phyloP scores from a whole-genome alignment of 2,888 invertebrate genomes.

The Drosophila koepferae region DNA sequence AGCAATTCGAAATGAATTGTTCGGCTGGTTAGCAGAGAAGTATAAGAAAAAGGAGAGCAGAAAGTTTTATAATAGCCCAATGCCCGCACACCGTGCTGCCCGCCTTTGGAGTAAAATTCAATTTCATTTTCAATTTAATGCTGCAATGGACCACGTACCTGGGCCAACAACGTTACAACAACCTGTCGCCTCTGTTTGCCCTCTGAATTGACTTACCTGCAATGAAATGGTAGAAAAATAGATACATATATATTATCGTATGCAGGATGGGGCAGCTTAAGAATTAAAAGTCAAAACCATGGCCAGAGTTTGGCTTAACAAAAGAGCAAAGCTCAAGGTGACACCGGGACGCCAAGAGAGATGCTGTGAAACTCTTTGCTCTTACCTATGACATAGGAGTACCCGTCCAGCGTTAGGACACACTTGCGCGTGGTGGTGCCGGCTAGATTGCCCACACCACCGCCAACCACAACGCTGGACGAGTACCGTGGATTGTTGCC shows the following conservation, averaged over 20 bases:
- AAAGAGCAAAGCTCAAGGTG: constrained; percentile 60
- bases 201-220: constrained; percentile 72
- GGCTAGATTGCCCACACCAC: constrained; percentile 69
- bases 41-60: constrained; percentile 13
- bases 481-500: constrained; percentile 69
- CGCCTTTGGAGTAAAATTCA: constrained; percentile 59
- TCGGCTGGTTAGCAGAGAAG: constrained; percentile 41
- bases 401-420: constrained; percentile 93
- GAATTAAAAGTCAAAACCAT: constrained; percentile 44
- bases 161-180: constrained; percentile 26
- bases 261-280: constrained; percentile 19
- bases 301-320: constrained; percentile 20
- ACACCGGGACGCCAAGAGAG: constrained; percentile 10
- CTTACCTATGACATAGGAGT: constrained; percentile 94
- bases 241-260: constrained; percentile 61
- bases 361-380: not conserved
- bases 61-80: constrained; percentile 67
- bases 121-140: constrained; percentile 79
- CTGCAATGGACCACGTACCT: constrained; percentile 70
- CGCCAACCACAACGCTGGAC: constrained; percentile 72
- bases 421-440: constrained; percentile 90
- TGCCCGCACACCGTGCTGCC: constrained; percentile 7
- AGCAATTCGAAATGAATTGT: constrained; percentile 70
- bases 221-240: constrained; percentile 75
- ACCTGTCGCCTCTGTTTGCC: constrained; percentile 39